Base-by-base conservation (phyloP, 2,797 vertebrate species). In the Cheirogaleus major region DNA sequence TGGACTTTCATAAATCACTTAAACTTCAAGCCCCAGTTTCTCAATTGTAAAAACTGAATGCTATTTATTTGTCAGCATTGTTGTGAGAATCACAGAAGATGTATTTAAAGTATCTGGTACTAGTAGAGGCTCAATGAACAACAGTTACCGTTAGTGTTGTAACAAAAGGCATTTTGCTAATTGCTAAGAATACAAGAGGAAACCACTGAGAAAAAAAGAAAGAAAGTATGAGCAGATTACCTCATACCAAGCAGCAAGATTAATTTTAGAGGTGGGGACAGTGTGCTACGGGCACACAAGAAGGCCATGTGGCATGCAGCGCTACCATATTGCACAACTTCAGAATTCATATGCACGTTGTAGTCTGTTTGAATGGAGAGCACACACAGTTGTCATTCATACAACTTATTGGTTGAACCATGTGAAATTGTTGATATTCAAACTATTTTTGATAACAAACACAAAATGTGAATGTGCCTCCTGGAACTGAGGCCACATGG, bases 21-120 rank as follows among this genome's bases (percentile, higher is more conserved):
- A 35, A 87, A 27, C 82, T 87, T 83, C 13, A 94, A 78, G 11
- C 3, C 27, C 86, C 22, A n/a, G 23, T 76, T 91, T 95, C 72
- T 95, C 81, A 69, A 0, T 23, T 81, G 25, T 59, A 76, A 95
- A 94, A 93, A 38, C 20, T 57, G 7, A 1, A 50, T 38, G 43
- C 78, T 25, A 55, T 76, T 85, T 81, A 61, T 50, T 65, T 89
- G 65, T 63, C n/a, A 65, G 5, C 50, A 76, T 15, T 59, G 7
- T 48, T 50, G 50, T 95, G 41, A 76, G n/a, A 85, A 91, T 72
- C 38, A 81, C 57, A 67, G 32, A 89, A 81, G 20, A 59, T 20
- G 0, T 52, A 81, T 81, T 67, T 89, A 25, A 61, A 65, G 15
- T 70, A 73, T 57, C 38, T 70, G 15, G 1, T 38, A 50, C 22